Conservation (phyloP, 1,140 invertebrate species). For the Tetramorium parvispinum region DNA sequence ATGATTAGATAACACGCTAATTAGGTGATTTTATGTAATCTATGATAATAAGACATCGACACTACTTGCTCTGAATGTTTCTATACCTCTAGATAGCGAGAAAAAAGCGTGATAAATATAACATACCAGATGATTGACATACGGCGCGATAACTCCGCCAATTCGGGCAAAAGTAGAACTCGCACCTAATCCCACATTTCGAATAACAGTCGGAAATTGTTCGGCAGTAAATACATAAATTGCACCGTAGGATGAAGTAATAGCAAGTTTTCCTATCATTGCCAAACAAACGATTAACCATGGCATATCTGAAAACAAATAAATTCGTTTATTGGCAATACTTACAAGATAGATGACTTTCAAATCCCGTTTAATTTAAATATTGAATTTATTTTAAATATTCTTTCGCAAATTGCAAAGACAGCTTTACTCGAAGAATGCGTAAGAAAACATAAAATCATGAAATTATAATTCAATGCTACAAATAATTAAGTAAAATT, state of each 20-base stretch:
- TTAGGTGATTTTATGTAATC: background rate
- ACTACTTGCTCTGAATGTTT: background rate
- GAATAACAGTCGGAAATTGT: slow-evolving; percentile 93
- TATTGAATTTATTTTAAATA: background rate
- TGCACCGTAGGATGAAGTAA: slow-evolving; percentile 92
- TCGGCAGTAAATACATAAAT: slow-evolving; percentile 94
- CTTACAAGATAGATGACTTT: background rate
- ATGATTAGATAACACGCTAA: slow-evolving; percentile 27
- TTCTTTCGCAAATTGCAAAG: background rate
- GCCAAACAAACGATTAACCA: slow-evolving; percentile 89
- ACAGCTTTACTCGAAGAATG: background rate
- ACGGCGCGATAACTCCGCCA: slow-evolving; percentile 92
- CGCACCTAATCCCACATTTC: slow-evolving; percentile 92
- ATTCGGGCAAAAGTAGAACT: slow-evolving; percentile 92
- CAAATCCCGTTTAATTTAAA: background rate
- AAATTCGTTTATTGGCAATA: background rate
- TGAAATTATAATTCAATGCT: too few species aligned
- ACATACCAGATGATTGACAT: slow-evolving; percentile 88
- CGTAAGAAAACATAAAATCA: background rate
- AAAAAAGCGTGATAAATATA: background rate
- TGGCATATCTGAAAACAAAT: slow-evolving; percentile 85
- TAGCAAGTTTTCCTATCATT: slow-evolving; percentile 93
- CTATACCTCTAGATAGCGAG: background rate
- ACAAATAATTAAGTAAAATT: slow-evolving; percentile 11
- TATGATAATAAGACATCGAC: background rate